Base-by-base conservation (phyloP, 2,888 invertebrate species). In the Nycteola revayana region DNA sequence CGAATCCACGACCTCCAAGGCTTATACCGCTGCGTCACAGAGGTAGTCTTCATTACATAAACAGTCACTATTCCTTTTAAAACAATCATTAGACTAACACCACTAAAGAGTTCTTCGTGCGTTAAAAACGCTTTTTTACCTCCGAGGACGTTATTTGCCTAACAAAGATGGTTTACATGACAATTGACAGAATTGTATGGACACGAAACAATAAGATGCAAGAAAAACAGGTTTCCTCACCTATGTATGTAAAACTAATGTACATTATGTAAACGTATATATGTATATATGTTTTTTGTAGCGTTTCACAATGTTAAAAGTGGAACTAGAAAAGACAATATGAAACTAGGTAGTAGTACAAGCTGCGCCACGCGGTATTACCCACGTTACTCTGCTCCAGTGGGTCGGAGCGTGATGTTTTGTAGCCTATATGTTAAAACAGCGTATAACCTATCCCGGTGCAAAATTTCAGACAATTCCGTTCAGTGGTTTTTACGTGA, bases 131-230 rank as follows among this genome's bases (percentile, higher is more conserved):
- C 3, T 21, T 49, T 60, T 61, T 51, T 58, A 49, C 41, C 40
- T 43, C 81, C 74, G 77, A 76, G 78, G 76, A 64, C 80, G 65
- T 63, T 62, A 76, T 82, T 76, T 77, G 76, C 72, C 75, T 77
- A 72, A 85, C 84, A 83, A 83, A 84, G 81, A 84, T 80, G 75
- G 69, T 83, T 75, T 58, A 71, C 83, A 85, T 86, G 60, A 84
- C 85, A 86, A 86, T 85, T 70, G 76, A 66, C 66, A 53, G 57
- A 73, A 80, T 75, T 79, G 74, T 77, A 72, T 71, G 71, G 77
- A 70, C 72, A 55, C 53, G 66, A 50, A 65, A 85, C 85, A 86
- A 83, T 83, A 77, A 71, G 46, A 64, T 60, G 57, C 52, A 53
- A 74, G 83, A 83, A 82, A 83, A 83, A 84, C 85, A 81, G 74